Evolutionary conservation across 1,140 invertebrate species (phyloP).

Genomic region (Cydia pomonella): DNA sequence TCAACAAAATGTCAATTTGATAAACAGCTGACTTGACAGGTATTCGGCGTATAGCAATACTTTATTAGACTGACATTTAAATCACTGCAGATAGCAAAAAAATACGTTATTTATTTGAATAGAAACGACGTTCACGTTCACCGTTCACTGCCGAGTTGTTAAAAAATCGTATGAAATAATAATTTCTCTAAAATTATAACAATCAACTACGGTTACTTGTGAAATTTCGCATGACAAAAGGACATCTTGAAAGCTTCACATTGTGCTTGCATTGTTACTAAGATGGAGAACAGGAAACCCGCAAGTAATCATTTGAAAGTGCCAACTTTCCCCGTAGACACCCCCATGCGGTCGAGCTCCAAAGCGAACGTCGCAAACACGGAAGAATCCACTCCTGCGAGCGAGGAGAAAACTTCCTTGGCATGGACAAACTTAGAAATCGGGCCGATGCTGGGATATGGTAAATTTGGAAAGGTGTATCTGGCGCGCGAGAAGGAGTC

Average conservation of each 20-base stretch:
- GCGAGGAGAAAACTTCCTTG: constrained; percentile 84
- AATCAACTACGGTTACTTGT: not conserved
- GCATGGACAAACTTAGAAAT: constrained; percentile 96
- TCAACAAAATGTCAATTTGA: not conserved
- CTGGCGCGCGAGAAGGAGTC: constrained; percentile 96
- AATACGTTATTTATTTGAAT: constrained; percentile 21
- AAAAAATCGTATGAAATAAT: not conserved
- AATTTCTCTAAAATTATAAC: not conserved
- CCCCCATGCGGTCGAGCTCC: constrained; percentile 48
- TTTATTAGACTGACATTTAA: not conserved
- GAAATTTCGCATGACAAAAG: not conserved
- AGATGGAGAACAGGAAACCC: constrained; percentile 34
- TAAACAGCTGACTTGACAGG: constrained; percentile 15
- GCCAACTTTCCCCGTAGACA: constrained; percentile 58
- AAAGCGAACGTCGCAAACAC: constrained; percentile 52
- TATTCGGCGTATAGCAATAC: not conserved
- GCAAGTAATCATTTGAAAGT: constrained; percentile 63
- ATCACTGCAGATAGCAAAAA: not conserved
- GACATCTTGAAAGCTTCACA: not conserved
- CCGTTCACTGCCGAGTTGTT: not conserved
- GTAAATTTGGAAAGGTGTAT: constrained; percentile 99
- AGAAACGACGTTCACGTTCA: constrained; percentile 15
- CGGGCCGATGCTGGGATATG: constrained; percentile 95
- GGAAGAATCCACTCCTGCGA: constrained; percentile 43
- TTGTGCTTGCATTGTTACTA: not conserved